Base-by-base conservation (phyloP, 2,797 vertebrate species). In the Cygnus olor region DNA sequence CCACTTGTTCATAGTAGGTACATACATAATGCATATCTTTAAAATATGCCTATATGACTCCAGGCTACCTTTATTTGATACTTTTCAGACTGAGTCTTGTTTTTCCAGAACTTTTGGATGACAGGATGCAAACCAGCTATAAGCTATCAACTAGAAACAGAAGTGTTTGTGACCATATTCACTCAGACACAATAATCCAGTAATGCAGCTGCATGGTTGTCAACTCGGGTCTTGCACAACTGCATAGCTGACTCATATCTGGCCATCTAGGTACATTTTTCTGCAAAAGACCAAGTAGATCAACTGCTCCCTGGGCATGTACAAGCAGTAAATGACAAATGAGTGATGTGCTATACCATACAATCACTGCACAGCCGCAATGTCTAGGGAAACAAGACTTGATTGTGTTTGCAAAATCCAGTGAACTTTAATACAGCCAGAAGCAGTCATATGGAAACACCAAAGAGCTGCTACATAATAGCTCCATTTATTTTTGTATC, bases 371-470 rank as follows among this genome's bases (percentile, higher is more conserved):
- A 53, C 44, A 82, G 51, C 53, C 92, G 38, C 42, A 93, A 28
- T 34, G 10, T 87, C 91, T 58, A 36, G 94, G 89, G 93, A 89
- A 85, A 87, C 32, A 49, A 21, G 44, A 56, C 44, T 89, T 87
- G 79, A 89, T 70, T 88, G 68, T 94, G 85, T 92, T 96, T 96
- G 93, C 81, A 96, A 96, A 96, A 96, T 94, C 56, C 74, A 87
- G 74, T 71, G 89, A 92, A 94, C 87, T 94, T 90, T 85, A 94
- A 94, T 89, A 82, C 7, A 86, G 76, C 61, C 70, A 24, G 63
- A 83, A 94, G 91, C 77, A 65, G 57, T 93, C 89, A 69, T 45
- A 36, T 16, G 61, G 80, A 94, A 95, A 94, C 38, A 84, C 66
- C 69, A 68, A 90, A 88, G 45, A 71, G n/a, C 49, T 81, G 45